Conservation (phyloP, 2,888 invertebrate genomes). For the Drosophila multiciliata region DNA sequence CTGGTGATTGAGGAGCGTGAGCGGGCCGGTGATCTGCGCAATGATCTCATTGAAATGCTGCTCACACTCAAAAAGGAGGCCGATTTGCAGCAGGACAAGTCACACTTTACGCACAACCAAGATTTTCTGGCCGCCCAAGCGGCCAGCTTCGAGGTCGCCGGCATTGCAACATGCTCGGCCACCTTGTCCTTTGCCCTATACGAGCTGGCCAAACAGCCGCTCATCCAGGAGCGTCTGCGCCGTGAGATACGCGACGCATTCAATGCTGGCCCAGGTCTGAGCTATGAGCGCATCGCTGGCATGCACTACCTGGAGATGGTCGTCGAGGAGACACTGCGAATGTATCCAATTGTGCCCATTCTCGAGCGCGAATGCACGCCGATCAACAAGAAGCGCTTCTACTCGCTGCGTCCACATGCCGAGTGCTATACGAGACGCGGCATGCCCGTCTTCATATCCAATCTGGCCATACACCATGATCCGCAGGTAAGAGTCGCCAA, state of each 20-base stretch:
- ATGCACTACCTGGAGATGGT: constrained; percentile 86
- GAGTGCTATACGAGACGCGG: constrained; percentile 82
- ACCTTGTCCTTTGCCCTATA: constrained; percentile 85
- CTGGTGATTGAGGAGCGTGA: constrained; percentile 85
- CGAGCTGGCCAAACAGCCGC: constrained; percentile 84
- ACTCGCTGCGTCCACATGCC: constrained; percentile 81
- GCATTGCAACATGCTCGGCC: constrained; percentile 83
- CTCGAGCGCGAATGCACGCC: constrained; percentile 83
- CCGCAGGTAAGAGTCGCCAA: constrained; percentile 73
- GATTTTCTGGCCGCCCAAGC: constrained; percentile 84
- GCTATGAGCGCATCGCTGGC: constrained; percentile 83
- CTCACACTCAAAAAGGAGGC: constrained; percentile 85
- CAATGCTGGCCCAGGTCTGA: constrained; percentile 62
- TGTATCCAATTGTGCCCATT: constrained; percentile 84
- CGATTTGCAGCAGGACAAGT: constrained; percentile 73
- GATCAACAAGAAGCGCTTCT: constrained; percentile 78
- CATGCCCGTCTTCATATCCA: constrained; percentile 84
- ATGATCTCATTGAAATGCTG: constrained; percentile 86
- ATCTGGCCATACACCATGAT: constrained; percentile 83
- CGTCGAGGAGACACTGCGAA: constrained; percentile 82
- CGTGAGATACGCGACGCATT: constrained; percentile 84
- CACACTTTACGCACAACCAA: constrained; percentile 77
- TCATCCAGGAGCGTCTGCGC: constrained; percentile 84
- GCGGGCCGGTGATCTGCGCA: constrained; percentile 83
- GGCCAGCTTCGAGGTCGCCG: constrained; percentile 83